Conservation (phyloP, 2,888 invertebrate species). For the Liodrosophila aerea region DNA sequence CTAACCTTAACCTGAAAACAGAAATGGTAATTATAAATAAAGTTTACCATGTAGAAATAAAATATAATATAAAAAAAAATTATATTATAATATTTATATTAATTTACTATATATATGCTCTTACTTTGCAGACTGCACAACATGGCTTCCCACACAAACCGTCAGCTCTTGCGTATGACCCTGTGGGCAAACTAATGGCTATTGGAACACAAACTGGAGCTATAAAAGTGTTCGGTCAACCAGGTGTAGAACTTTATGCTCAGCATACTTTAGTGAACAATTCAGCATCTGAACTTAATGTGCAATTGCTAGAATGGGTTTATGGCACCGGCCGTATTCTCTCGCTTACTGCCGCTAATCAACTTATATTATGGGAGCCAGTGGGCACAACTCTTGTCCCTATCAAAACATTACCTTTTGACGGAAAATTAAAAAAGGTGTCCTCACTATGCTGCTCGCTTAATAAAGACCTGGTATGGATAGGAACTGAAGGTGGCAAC, state of each 20-base stretch:
- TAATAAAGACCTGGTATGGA: conserved; percentile 89
- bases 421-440: conserved; percentile 95
- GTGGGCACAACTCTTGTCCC: conserved; percentile 92
- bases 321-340: conserved; percentile 90
- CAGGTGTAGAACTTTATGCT: conserved; percentile 97
- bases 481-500: conserved; percentile 98
- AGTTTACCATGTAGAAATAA: not conserved
- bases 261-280: conserved; percentile 84
- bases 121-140: conserved; percentile 91
- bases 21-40: not conserved
- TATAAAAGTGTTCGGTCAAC: conserved; percentile 94
- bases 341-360: conserved; percentile 95
- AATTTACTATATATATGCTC: too few relatives aligned
- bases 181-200: conserved; percentile 92
- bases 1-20: too few relatives aligned
- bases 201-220: conserved; percentile 97
- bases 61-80: not conserved
- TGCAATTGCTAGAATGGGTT: conserved; percentile 88
- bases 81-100: too few relatives aligned
- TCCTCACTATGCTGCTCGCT: conserved; percentile 93
- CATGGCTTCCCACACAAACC: conserved; percentile 99
- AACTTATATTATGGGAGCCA: conserved; percentile 97
- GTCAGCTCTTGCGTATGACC: conserved; percentile 90
- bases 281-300: conserved; percentile 86
- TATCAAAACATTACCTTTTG: conserved; percentile 90